Evolutionary conservation across 2,113 vertebrate species (phyloP).

Genomic region (Cichladusa arquata): DNA sequence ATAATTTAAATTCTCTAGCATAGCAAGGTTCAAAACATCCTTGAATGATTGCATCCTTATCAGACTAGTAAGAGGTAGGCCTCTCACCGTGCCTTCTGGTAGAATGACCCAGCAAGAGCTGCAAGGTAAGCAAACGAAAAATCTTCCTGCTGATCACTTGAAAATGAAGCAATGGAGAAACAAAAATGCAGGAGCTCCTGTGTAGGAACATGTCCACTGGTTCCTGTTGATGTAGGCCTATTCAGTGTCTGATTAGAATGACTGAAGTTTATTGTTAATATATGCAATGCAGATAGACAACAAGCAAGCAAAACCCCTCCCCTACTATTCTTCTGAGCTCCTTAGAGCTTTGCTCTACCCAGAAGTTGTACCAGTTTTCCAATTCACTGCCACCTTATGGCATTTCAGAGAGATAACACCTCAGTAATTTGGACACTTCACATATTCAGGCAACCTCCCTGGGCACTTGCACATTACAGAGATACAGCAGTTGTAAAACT

Average conservation of each 20-base stretch:
- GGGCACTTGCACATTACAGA: neutral
- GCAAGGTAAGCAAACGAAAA: neutral
- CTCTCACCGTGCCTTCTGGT: neutral
- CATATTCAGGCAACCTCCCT: neutral
- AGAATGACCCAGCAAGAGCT: neutral
- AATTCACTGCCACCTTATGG: conserved; percentile 62
- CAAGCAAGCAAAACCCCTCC: neutral
- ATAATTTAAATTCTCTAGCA: neutral
- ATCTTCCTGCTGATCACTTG: neutral
- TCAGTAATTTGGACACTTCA: neutral
- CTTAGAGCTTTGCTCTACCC: neutral
- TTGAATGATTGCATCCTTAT: neutral
- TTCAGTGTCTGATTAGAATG: neutral
- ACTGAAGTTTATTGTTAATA: neutral
- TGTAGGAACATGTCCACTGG: neutral
- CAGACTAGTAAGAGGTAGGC: neutral
- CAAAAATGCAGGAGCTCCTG: neutral
- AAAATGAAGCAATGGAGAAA: neutral
- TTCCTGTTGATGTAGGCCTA: neutral
- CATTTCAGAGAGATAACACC: conserved; percentile 46
- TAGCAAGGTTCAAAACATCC: neutral
- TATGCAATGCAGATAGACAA: neutral
- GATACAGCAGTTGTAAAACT: neutral
- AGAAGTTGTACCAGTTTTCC: neutral
- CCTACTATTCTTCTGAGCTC: neutral